These are phyloP conservation scores for Pocillopora damicornis DNA, from an alignment of 64 coral and sea anemone species.

Conservation along the genomic window DNA sequence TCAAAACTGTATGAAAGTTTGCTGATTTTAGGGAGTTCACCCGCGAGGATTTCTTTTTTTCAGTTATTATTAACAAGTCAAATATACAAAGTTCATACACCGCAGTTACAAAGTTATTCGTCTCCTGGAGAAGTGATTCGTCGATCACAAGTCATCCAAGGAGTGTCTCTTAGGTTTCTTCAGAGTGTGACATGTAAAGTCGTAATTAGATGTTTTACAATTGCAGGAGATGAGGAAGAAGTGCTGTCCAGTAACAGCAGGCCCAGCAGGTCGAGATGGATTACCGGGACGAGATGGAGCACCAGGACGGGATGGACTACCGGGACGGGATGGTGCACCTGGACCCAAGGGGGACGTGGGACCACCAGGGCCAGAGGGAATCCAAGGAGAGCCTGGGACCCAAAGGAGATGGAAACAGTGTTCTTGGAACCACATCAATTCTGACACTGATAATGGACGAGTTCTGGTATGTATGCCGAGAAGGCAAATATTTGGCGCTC, in stretches of 20 bases:
- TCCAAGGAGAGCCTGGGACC: background rate
- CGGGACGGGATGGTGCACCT: conserved; percentile 25
- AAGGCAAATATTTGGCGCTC: background rate
- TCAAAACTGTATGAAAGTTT: too few species aligned
- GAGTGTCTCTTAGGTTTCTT: too few species aligned
- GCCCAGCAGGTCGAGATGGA: conserved; percentile 36
- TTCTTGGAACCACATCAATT: background rate
- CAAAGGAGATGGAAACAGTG: conserved; percentile 7
- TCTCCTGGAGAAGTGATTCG: too few species aligned
- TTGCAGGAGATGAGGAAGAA: too few species aligned
- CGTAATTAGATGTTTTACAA: too few species aligned
- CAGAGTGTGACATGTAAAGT: too few species aligned
- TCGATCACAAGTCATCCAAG: too few species aligned
- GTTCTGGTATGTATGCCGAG: conserved; percentile 15
- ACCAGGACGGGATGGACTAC: background rate
- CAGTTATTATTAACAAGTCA: too few species aligned
- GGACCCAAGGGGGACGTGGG: conserved; percentile 5
- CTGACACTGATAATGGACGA: conserved; percentile 28
- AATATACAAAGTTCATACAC: too few species aligned
- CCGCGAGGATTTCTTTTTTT: too few species aligned
- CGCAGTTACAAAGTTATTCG: too few species aligned
- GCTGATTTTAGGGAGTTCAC: too few species aligned
- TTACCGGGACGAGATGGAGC: conserved; percentile 27
- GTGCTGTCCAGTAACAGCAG: conserved; percentile 23
- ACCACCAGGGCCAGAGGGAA: background rate